Evolutionary conservation across 2,797 vertebrate genomes (phyloP), one percentile per base, ranked within the genome.

Genomic region (Morus bassanus): DNA sequence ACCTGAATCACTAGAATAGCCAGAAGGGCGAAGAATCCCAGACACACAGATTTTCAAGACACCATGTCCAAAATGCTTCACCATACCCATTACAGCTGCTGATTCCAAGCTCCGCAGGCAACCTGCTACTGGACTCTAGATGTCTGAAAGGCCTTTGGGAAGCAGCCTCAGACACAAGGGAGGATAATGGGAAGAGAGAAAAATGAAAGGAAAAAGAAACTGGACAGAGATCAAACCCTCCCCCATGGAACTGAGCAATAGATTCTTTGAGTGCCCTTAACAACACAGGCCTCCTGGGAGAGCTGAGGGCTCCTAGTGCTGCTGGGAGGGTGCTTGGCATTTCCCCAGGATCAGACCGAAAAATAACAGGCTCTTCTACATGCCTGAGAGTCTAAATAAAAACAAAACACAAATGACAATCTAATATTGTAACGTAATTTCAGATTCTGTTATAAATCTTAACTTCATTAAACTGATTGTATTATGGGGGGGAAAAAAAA

Each of bases 381-480:
- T 31, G 73, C 33, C 50, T 56, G 46, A 88, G 74, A 51, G 27
- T 64, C 69, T 89, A 88, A 83, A 92, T 73, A 78, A 84, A 92
- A 78, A 56, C 48, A 89, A 93, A 87, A 69, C 18, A 89, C 53
- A 85, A 94, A 89, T 14, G 18, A 78, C 65, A 83, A 80, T 57
- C 43, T 72, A 89, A 94, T 63, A 86, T 11, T 59, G 61, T n/a
- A 92, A 91, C 0, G 0, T 39, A 81, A 89, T 88, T 92, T 96
- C 78, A 78, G 80, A 94, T 89, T 93, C 95, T 0, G 0, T 94
- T 91, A 82, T 83, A 94, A 93, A 94, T 90, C 82, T 91, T 89
- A 95, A 96, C 81, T 93, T 95, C 80, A 96, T 97, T 96, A 96
- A 95, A 83, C 30, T 89, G 69, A 93, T 7, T 37, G 92, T 69